Conservation (phyloP, 2,113 vertebrate species). For the Himantopus leucocephalus region DNA sequence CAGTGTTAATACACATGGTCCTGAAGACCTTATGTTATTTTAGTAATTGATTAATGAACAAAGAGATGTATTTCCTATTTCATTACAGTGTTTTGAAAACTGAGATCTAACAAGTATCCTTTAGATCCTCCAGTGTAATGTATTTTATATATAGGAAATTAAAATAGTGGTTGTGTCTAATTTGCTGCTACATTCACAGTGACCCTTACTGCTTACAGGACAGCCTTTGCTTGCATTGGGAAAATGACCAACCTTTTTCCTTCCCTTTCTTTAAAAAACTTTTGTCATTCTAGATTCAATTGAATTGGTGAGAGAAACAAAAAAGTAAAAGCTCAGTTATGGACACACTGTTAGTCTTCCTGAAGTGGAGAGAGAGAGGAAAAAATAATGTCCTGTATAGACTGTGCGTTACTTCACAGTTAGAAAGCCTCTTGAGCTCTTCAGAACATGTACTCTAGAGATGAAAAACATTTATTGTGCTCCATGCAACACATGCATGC, state of each 20-base stretch:
- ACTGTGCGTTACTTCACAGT: not conserved
- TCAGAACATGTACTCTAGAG: not conserved
- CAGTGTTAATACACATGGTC: not conserved
- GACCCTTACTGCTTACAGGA: not conserved
- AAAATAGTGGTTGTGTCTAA: not conserved
- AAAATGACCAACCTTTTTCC: not conserved
- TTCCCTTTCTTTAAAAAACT: not conserved
- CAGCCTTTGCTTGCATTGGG: not conserved
- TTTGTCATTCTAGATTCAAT: not conserved
- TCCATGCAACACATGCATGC: not conserved
- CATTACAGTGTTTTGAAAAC: not conserved
- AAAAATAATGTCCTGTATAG: not conserved
- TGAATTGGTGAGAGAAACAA: not conserved
- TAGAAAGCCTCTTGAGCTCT: not conserved
- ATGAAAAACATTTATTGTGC: not conserved
- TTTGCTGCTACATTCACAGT: not conserved
- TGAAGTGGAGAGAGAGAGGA: not conserved
- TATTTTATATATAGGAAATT: not conserved
- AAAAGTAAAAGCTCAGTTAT: not conserved
- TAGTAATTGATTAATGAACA: not conserved
- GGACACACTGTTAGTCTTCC: not conserved
- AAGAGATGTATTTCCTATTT: not conserved
- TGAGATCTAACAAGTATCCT: not conserved
- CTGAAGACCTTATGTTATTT: not conserved
- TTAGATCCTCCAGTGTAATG: not conserved